Evolutionary conservation across 2,797 vertebrate genomes (phyloP), one percentile per base, ranked within the genome.

Genomic region (Chiloscyllium punctatum): DNA sequence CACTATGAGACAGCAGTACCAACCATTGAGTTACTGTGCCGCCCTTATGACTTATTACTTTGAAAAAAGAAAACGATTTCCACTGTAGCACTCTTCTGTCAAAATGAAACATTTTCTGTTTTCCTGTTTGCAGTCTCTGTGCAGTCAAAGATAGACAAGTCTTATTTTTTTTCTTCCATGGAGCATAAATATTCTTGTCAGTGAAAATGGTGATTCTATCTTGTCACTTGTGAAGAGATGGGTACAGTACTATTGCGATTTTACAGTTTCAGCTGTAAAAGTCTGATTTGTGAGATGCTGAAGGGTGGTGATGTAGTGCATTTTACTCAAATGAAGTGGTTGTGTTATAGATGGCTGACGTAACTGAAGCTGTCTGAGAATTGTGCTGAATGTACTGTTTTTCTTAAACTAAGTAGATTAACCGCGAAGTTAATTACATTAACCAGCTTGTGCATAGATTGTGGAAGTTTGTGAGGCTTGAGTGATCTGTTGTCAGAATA

Each of bases 51-150:
- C 21, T 92, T 92, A n/a, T n/a, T 92, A 92, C n/a, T 92, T 92
- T 92, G 90, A 68, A 37, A 37, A 68, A 92, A 23, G 62, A 92
- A 92, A 68, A n/a, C 37, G 62, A 92, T 92, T 92, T 37, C 90
- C 33, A 68, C 30, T 66, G 33, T 53, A 66, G 30, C 33, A n/a
- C 57, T 90, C 13, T 23, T 62, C 15, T 68, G 90, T 92, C 57
- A 66, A 21, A 91, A 91, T 62, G 30, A 66, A 57, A 91, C 30
- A 33, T 62, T 91, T 66, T 66, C 33, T 90, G 16, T 15, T 62
- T 92, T 92, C 37, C 68, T 66, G 57, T 57, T 90, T 33, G 30
- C 30, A n/a, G 7, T 62, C 87, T 62, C 30, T 4, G 33, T 68
- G 62, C 62, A 92, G 68, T 37, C 62, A 42, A 23, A 91, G 68